Evolutionary conservation across 2,113 vertebrate species (phyloP).

Genomic region (Laterallus jamaicensis): DNA sequence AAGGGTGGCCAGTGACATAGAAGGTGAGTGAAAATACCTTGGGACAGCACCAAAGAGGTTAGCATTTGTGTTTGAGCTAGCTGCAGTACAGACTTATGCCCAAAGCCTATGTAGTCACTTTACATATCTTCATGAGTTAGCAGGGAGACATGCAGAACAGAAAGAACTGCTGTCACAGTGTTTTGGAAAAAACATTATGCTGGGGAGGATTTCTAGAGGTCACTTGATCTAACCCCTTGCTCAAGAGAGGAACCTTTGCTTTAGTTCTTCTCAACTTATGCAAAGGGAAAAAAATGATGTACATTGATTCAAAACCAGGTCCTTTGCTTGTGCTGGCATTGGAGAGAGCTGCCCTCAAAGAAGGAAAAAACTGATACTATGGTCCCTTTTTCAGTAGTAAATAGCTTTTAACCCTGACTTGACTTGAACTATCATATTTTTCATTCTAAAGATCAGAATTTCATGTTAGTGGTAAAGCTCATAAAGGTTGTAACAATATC

Average conservation of each 20-base stretch:
- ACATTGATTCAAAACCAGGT: neutral
- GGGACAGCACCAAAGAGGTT: neutral
- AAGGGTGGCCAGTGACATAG: neutral
- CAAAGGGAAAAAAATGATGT: neutral
- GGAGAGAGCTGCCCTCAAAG: neutral
- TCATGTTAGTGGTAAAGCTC: neutral
- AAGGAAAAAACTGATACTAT: neutral
- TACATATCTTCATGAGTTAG: neutral
- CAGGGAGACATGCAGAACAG: neutral
- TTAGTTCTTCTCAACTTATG: neutral
- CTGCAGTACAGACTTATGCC: neutral
- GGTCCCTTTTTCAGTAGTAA: neutral
- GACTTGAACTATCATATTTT: neutral
- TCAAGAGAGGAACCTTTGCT: neutral
- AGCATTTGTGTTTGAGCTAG: neutral
- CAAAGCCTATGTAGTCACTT: neutral
- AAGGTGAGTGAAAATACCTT: neutral
- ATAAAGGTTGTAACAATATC: neutral
- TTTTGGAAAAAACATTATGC: neutral
- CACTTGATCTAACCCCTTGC: neutral
- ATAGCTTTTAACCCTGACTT: conserved; percentile 2
- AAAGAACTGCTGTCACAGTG: neutral
- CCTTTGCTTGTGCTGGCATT: neutral
- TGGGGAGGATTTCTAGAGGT: neutral
- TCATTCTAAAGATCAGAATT: neutral